Evolutionary conservation across 2,797 vertebrate genomes (phyloP).

Genomic region (Tinamus major): DNA sequence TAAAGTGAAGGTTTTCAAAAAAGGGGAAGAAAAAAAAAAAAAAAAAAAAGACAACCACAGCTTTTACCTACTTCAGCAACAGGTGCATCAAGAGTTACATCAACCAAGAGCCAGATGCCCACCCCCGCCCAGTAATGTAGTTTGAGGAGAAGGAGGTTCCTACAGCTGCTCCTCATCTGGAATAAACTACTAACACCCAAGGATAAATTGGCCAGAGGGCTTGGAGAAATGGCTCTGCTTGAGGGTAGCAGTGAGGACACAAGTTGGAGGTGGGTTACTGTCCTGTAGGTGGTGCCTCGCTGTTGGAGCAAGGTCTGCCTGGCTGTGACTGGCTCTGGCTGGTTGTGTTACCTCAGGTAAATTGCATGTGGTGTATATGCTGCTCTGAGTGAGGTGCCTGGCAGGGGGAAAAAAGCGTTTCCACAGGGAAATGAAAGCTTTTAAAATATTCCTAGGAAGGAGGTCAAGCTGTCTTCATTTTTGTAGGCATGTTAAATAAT

Average conservation of each 20-base stretch:
- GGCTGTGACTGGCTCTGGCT: neutral
- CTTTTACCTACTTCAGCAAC: neutral
- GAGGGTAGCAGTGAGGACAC: neutral
- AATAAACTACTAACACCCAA: neutral
- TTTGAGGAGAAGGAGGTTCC: neutral
- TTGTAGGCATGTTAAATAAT: neutral
- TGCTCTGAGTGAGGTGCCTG: neutral
- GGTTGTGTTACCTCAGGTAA: neutral
- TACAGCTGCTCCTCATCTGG: neutral
- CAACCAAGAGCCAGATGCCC: neutral
- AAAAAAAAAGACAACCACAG: no score
- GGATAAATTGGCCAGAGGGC: neutral
- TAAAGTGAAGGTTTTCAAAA: neutral
- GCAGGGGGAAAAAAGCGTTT: neutral
- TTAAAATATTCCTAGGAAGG: neutral
- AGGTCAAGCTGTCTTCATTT: neutral
- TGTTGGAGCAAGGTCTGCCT: neutral
- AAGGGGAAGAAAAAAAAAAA: no score
- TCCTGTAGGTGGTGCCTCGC: neutral
- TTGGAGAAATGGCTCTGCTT: fast-evolving
- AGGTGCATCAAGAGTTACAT: neutral
- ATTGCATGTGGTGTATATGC: fast-evolving
- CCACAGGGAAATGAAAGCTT: neutral
- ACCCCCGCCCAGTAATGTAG: no score
- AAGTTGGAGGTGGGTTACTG: neutral